Evolutionary conservation across 2,888 invertebrate genomes (phyloP), one percentile per base, ranked within the genome.

Genomic region (Oligia strigilis): DNA sequence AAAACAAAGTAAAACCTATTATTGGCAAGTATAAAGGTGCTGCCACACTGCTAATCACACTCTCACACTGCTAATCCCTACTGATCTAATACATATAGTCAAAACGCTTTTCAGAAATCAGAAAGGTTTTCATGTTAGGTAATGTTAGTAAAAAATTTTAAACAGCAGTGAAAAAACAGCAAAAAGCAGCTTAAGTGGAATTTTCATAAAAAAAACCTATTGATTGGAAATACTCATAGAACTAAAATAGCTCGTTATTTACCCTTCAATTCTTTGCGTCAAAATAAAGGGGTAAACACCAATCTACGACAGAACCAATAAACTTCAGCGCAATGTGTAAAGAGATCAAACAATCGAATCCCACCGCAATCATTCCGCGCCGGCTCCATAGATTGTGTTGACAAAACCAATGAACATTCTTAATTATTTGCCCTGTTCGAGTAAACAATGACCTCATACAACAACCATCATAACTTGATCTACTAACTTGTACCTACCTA

Each of bases 341-440:
- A 91, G 91, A 92, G 90, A 90, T 88, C 94, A 95, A 95, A 96
- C 96, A 96, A 95, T 93, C 86, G 89, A 91, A 89, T 91, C 95
- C 94, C 95, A 91, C 90, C 88, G 89, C 93, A 93, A 94, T 93
- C 93, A 92, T 90, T 91, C 92, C 83, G 88, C 91, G 89, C 86
- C 88, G 88, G 88, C 78, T 90, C 91, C 92, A 92, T 91, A 92
- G 91, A 93, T 91, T 94, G 92, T 96, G 95, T 97, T 96, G 95
- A 96, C 97, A 95, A 95, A 96, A 95, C 96, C 96, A 96, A 95
- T 97, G 96, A 96, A 96, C 96, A 95, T 94, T 96, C 96, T 95
- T 97, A 96, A 97, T 97, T 96, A 97, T 97, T 96, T 96, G 95
- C 95, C 93, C 92, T 90, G 94, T 93, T 94, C 93, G 92, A 86